Evolutionary conservation across 2,888 invertebrate species (phyloP), one percentile per base, ranked within the genome.

Genomic region (Caenorhabditis afra): DNA sequence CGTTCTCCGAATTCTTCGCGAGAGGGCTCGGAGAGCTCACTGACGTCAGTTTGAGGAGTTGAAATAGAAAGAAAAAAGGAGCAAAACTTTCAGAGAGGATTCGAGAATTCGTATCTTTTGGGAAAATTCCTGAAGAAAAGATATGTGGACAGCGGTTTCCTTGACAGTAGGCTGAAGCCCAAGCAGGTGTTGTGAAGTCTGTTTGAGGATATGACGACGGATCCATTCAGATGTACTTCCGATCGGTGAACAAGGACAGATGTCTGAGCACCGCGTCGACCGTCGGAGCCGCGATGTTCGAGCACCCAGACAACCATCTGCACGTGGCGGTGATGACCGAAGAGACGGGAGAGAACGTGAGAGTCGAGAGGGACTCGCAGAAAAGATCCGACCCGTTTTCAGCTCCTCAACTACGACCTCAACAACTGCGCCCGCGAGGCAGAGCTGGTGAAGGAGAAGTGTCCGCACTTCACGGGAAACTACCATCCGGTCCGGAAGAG

Each of bases 281-380:
- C 4, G 79, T 79, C 14, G 79, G 79, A 14, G 58, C 50, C 1
- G 67, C 64, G 3, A 79, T 79, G 79, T 79, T 79, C 35, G 68
- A 64, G 14, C 64, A 65, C 20, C 41, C 29, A 0, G 5, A 39
- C 2, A 55, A 20, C 12, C 68, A 74, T 18, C 39, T 67, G 11
- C 57, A 79, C 12, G 74, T 74, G n/a, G 58, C 79, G 10, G 66
- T 79, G 0, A n/a, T 35, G 0, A 68, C 79, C 1, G 62, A 79
- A n/a, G 65, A 68, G 12, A 10, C 3, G 14, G 23, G 41, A 14
- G 79, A 79, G 16, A 45, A 59, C 22, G 62, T 71, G 11, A 4
- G 45, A 39, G 12, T 29, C 4, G 29, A 29, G 29, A 29, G n/a
- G n/a, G n/a, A n/a, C n/a, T n/a, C 29, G 29, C 3, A 29, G 29